These are phyloP conservation scores for Phyllotreta striolata DNA, from an alignment of 2,888 invertebrate species.

Conservation along the genomic window DNA sequence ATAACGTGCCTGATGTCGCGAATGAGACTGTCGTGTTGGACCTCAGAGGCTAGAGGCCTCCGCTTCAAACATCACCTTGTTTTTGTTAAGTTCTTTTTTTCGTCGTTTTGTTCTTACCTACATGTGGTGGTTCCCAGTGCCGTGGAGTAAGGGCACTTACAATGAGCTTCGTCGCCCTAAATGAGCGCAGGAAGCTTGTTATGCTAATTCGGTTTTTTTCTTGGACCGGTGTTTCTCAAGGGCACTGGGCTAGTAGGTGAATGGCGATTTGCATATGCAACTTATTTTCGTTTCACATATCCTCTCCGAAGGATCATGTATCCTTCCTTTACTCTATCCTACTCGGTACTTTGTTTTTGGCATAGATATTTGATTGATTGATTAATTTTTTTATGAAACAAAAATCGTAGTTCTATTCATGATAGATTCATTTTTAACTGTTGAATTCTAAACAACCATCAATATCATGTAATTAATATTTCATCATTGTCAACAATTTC, in stretches of 20 bases:
- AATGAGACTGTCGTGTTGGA: conserved; percentile 41
- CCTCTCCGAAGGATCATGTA: background rate
- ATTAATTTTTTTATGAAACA: no score
- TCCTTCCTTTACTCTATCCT: no score
- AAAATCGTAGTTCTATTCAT: no score
- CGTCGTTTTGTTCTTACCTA: conserved; percentile 45
- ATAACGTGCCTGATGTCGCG: conserved; percentile 40
- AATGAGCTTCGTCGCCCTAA: conserved; percentile 15
- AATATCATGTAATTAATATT: no score
- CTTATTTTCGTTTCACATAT: conserved; percentile 6
- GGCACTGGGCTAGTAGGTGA: conserved; percentile 27
- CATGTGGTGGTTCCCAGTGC: conserved; percentile 36
- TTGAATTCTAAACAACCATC: no score
- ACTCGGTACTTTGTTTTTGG: no score
- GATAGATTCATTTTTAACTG: no score
- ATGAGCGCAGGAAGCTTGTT: conserved; percentile 27
- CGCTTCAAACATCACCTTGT: conserved; percentile 43
- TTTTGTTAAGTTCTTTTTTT: conserved; percentile 54
- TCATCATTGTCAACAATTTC: no score
- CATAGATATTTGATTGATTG: no score
- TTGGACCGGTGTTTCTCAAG: conserved; percentile 20
- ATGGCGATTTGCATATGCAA: conserved; percentile 18
- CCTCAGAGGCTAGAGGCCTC: conserved; percentile 27
- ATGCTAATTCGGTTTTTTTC: conserved; percentile 25
- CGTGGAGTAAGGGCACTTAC: conserved; percentile 24